Evolutionary conservation across 2,797 vertebrate genomes (phyloP).

Genomic region (Mormyrops attenuatus): DNA sequence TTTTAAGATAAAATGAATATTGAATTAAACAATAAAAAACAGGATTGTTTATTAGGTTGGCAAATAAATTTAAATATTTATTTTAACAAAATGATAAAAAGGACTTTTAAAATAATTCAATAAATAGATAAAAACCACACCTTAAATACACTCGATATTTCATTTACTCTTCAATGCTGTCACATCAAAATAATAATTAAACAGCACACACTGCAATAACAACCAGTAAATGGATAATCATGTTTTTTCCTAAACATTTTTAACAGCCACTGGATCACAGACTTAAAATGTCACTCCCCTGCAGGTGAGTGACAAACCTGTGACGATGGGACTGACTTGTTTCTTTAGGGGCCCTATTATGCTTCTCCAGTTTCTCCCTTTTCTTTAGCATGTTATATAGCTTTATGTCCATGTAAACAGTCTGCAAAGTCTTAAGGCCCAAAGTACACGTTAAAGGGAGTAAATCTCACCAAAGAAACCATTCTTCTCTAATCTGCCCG

Average conservation of each 20-base stretch:
- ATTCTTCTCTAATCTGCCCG: too few species aligned
- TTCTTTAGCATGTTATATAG: too few species aligned
- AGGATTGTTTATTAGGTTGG: conserved; percentile 1
- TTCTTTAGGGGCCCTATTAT: background rate
- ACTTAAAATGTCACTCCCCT: background rate
- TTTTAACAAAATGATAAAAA: conserved; percentile 21
- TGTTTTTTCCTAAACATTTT: conserved; percentile 10
- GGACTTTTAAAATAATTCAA: background rate
- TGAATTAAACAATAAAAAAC: background rate
- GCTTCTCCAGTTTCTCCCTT: too few species aligned
- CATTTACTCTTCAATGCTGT: background rate
- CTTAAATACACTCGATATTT: conserved; percentile 13
- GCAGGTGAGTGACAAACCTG: background rate
- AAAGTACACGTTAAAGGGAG: too few species aligned
- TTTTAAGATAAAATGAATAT: background rate
- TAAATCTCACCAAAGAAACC: too few species aligned
- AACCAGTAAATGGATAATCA: conserved; percentile 7
- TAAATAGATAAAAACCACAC: conserved; percentile 19
- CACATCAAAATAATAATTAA: conserved; percentile 11
- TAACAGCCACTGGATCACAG: conserved; percentile 20
- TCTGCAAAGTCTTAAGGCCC: too few species aligned
- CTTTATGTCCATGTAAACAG: too few species aligned
- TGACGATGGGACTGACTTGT: background rate
- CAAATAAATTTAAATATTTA: conserved; percentile 27
- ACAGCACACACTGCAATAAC: background rate